phyloP scores from a whole-genome alignment of 64 coral and sea anemone species.

The Montipora foliosa region DNA sequence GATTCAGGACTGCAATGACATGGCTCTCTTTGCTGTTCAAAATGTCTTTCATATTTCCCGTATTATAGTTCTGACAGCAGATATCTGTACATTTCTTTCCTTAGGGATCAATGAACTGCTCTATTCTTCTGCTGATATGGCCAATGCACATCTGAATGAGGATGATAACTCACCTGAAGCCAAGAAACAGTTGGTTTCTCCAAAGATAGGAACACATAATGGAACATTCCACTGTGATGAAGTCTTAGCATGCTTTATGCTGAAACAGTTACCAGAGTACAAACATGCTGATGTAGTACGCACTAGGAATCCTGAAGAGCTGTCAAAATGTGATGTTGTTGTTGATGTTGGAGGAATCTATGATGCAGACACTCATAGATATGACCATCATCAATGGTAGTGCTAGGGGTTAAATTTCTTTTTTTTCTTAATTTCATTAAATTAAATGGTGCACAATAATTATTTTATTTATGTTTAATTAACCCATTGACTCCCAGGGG shows the following conservation, averaged over 20 bases:
- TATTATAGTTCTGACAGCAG: neutral
- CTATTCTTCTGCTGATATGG: constrained; percentile 18
- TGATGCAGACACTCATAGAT: constrained; percentile 85
- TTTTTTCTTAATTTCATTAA: no score
- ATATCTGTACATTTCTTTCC: neutral
- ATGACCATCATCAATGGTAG: constrained; percentile 98
- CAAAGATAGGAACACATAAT: constrained; percentile 97
- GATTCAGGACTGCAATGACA: no score
- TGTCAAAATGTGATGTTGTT: constrained; percentile 91
- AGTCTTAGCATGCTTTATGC: constrained; percentile 92
- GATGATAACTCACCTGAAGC: constrained; percentile 43
- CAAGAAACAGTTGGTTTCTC: constrained; percentile 59
- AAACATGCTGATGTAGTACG: constrained; percentile 85
- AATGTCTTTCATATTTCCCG: no score
- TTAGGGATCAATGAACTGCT: neutral
- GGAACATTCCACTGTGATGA: constrained; percentile 99
- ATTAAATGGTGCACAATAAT: no score
- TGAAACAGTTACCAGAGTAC: constrained; percentile 83
- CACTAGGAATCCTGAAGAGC: constrained; percentile 78
- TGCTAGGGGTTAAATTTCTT: neutral
- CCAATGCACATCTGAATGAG: constrained; percentile 47
- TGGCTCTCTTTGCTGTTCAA: no score
- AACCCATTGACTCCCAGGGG: no score
- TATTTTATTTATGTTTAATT: no score
- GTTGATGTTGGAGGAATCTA: constrained; percentile 98